Evolutionary conservation across 2,113 vertebrate genomes (phyloP), one percentile per base, ranked within the genome.

Genomic region (Perognathus longimembris): DNA sequence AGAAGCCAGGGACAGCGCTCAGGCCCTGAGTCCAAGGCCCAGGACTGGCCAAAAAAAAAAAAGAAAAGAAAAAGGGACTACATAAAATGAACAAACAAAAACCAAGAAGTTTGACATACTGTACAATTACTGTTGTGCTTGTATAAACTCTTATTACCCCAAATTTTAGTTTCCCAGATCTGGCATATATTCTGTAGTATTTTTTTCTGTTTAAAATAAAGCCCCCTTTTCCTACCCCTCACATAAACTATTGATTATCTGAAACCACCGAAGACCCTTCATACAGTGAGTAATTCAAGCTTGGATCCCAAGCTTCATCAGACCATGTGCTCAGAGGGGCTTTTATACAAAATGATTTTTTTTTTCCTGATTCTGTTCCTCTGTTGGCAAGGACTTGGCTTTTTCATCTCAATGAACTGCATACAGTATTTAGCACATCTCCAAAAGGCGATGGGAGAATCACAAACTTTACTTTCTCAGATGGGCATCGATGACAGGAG

Each of bases 341-440:
- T 71, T 8, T 85, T 80, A 59, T 40, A 69, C 79, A 89, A 86
- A 95, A 74, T 74, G 36, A 69, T 59, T 78, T 87, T 75, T 69
- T 66, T 76, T 36, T 81, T 38, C 67, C 70, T 94, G 93, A 91
- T 95, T 81, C 28, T 81, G 38, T 81, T 88, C 45, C 75, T 93
- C 45, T 34, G 28, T 86, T 86, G 80, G 63, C 93, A 92, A 87
- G 73, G 70, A 64, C n/a, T 73, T 73, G 42, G 78, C 76, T n/a
- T 67, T 21, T 86, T 64, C 34, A 57, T 57, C 40, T 95, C 64
- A 14, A 24, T 71, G 89, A 90, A 71, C 89, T 86, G 84, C n/a
- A 54, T 81, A 21, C 28, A 61, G 79, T 77, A 91, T 91, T 92
- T 45, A 78, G 30, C 91, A 28, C n/a, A n/a, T 94, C 64, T 59